phyloP scores from a whole-genome alignment of 2,888 invertebrate species.

The Teleiodes luculella region DNA sequence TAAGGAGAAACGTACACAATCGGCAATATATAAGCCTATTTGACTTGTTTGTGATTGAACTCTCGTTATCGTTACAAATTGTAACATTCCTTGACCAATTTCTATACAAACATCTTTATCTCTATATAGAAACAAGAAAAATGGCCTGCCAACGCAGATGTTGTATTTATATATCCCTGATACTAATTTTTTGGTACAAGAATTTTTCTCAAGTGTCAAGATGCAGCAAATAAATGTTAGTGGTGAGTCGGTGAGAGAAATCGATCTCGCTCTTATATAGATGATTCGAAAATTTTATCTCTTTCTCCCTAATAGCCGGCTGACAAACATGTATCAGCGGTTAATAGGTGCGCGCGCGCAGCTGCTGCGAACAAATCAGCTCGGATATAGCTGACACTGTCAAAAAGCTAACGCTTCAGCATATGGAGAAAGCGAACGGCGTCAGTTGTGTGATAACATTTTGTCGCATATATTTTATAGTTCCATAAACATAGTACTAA shows the following conservation, averaged over 20 bases:
- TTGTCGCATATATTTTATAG: no score
- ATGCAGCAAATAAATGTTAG: constrained; percentile 73
- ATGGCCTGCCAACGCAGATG: constrained; percentile 58
- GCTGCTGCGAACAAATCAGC: constrained; percentile 79
- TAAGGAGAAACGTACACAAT: no score
- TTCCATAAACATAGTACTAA: no score
- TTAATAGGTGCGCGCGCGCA: constrained; percentile 77
- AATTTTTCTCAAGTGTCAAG: constrained; percentile 68
- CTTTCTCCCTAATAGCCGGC: constrained; percentile 77
- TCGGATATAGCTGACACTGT: constrained; percentile 77
- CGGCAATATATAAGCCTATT: not conserved
- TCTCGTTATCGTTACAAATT: constrained; percentile 23
- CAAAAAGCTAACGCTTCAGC: constrained; percentile 66
- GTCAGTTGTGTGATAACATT: constrained; percentile 18
- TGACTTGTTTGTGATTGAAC: not conserved
- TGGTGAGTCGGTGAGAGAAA: constrained; percentile 69
- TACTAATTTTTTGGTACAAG: constrained; percentile 65
- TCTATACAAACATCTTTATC: no score
- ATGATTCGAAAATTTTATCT: constrained; percentile 68
- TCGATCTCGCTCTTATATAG: constrained; percentile 72
- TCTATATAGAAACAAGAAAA: constrained; percentile 66
- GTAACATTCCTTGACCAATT: constrained; percentile 58
- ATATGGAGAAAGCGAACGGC: constrained; percentile 42
- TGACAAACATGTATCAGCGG: constrained; percentile 79
- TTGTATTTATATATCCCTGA: constrained; percentile 57